Evolutionary conservation across 2,797 vertebrate species (phyloP).

Genomic region (Paguma larvata): DNA sequence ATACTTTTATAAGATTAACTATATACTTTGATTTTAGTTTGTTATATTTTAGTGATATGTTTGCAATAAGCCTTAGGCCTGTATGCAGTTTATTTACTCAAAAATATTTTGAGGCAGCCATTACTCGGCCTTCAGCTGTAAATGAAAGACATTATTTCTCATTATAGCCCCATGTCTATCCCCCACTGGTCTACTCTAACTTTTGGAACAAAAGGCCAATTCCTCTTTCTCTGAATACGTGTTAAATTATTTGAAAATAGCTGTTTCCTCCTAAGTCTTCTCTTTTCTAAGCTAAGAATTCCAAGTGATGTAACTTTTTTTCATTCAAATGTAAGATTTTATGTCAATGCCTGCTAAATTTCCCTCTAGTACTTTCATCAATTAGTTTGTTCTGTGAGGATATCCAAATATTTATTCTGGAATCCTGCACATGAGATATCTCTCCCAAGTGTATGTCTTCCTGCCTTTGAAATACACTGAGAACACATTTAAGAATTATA

Average conservation of each 20-base stretch:
- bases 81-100: neutral
- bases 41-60: neutral
- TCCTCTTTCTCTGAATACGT: neutral
- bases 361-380: neutral
- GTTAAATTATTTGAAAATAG: slow-evolving; percentile 42
- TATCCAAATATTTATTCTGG: slow-evolving; percentile 42
- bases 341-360: neutral
- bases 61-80: neutral
- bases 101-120: neutral
- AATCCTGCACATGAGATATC: neutral
- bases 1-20: neutral
- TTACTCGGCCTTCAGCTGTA: neutral
- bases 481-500: slow-evolving; percentile 4
- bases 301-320: neutral
- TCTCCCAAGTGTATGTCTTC: slow-evolving; percentile 8
- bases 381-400: neutral
- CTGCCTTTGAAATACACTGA: neutral
- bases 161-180: neutral
- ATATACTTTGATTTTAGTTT: slow-evolving; percentile 22
- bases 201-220: neutral
- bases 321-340: neutral
- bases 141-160: slow-evolving; percentile 45
- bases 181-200: neutral
- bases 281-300: slow-evolving; percentile 43
- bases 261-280: neutral